Conservation (phyloP, 2,797 vertebrate genomes). For the Spinus pinus region DNA sequence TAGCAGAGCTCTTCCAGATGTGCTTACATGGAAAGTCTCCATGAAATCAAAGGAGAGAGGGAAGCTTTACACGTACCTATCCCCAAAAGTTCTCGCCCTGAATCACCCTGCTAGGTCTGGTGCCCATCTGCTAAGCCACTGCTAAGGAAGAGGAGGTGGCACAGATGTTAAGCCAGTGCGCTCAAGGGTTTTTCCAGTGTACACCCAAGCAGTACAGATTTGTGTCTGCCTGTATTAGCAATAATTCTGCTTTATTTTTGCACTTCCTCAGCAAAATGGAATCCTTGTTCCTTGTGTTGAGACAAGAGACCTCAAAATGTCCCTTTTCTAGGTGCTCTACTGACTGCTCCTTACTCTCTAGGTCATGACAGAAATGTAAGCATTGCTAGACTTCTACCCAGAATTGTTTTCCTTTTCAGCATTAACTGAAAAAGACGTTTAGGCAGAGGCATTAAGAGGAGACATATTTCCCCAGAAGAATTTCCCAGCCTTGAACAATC, state of each 20-base stretch:
- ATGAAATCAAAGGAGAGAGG: not conserved
- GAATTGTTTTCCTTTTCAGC: not conserved
- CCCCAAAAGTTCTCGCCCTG: rapidly evolving
- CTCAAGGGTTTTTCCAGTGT: not conserved
- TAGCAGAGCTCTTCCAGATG: not conserved
- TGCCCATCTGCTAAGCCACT: not conserved
- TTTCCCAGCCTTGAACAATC: not conserved
- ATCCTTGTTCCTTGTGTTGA: not conserved
- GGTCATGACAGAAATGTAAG: not conserved
- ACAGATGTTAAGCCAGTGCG: rapidly evolving
- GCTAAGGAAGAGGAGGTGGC: not conserved
- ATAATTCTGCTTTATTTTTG: not conserved
- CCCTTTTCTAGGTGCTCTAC: not conserved
- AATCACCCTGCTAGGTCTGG: not conserved
- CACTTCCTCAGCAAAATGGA: not conserved
- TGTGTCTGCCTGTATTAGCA: not conserved
- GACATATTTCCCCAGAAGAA: not conserved
- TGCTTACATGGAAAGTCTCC: not conserved
- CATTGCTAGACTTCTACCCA: not conserved
- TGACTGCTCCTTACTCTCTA: rapidly evolving
- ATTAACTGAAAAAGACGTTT: not conserved
- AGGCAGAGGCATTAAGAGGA: not conserved
- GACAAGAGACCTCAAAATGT: not conserved
- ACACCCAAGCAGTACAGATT: not conserved
- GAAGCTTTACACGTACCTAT: not conserved